Base-by-base conservation (phyloP, 92 coral and sea anemone species). In the Phenganax marumi region DNA sequence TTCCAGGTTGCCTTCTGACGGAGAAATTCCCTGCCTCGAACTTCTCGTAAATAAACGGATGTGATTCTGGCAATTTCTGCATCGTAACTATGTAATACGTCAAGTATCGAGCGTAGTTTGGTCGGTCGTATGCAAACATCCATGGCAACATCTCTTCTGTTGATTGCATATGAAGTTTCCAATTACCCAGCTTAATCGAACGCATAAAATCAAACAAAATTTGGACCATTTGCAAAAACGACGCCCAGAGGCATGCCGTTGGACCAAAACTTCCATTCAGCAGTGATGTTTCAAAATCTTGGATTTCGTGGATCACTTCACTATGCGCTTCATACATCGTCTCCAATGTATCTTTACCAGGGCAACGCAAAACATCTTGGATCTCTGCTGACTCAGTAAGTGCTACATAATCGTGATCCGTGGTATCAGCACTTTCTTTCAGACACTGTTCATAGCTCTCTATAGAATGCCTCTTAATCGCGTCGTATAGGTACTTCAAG, bases 401-500 rank as follows among this genome's bases (percentile, higher is more conserved):
- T 21, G 23, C 74, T 68, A 13, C 24, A 25, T 68, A 68, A 21
- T n/a, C n/a, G n/a, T n/a, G n/a, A n/a, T n/a, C n/a, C 43, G 43
- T 13, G 9, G 17, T 33, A 8, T 68, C 11, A 23, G 74, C 23
- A 6, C 43, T 46, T 23, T 68, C 74, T 12, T 25, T 10, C 24
- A 68, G 48, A 7, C 74, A 8, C 8, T 68, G 23, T 68, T 68
- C 74, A 33, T 23, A 68, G 74, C 74, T 68, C 43, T 68, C 50
- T 13, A 68, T 68, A 46, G 43, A 23, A 50, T 68, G 74, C 24
- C 47, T 68, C 50, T 68, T 68, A 46, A 23, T 68, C 16, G 74
- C 74, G 43, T 68, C 74, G 50, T 68, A 68, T 16, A 68, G 74
- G 50, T 68, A 68, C 43, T 68, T 68, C 47, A 68, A 25, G 43